Evolutionary conservation across 2,113 vertebrate species (phyloP).

Genomic region (Xyliphius kryptos): DNA sequence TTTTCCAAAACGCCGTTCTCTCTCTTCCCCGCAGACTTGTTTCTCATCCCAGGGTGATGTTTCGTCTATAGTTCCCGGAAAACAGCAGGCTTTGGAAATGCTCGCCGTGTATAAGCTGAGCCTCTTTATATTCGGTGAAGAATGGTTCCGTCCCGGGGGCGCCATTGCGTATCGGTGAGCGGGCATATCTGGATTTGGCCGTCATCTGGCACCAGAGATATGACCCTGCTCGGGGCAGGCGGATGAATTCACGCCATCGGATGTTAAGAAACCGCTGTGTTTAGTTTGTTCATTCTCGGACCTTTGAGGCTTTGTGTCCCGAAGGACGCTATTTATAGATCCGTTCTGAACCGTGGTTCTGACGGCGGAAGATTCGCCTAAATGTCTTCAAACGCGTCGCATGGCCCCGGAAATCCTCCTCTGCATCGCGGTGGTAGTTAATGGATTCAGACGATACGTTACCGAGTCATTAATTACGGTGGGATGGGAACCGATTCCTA

Average conservation of each 20-base stretch:
- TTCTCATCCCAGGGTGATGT: slow-evolving; percentile 4
- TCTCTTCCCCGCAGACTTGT: neutral
- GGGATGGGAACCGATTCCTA: no score
- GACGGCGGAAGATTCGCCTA: no score
- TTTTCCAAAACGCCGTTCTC: slow-evolving; percentile 1
- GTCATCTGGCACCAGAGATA: slow-evolving; percentile 30
- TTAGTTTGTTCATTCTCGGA: neutral
- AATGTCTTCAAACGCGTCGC: no score
- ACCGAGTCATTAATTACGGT: no score
- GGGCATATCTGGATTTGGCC: slow-evolving; percentile 32
- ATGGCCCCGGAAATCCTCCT: no score
- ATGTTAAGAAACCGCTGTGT: neutral
- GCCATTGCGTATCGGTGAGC: slow-evolving; percentile 25
- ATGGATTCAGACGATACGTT: no score
- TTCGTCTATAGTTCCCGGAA: slow-evolving; percentile 41
- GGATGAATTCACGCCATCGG: neutral
- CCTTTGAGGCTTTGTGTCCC: neutral
- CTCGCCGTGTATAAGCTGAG: slow-evolving; percentile 41
- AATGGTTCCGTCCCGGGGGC: slow-evolving; percentile 22
- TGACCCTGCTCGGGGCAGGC: slow-evolving; percentile 18
- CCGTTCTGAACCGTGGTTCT: no score
- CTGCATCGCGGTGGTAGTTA: no score
- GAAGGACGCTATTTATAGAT: neutral
- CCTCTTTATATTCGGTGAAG: slow-evolving; percentile 28
- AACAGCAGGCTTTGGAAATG: slow-evolving; percentile 41